These are phyloP conservation scores for Chiloscyllium plagiosum DNA, from an alignment of 2,113 vertebrate species.

Conservation along the genomic window DNA sequence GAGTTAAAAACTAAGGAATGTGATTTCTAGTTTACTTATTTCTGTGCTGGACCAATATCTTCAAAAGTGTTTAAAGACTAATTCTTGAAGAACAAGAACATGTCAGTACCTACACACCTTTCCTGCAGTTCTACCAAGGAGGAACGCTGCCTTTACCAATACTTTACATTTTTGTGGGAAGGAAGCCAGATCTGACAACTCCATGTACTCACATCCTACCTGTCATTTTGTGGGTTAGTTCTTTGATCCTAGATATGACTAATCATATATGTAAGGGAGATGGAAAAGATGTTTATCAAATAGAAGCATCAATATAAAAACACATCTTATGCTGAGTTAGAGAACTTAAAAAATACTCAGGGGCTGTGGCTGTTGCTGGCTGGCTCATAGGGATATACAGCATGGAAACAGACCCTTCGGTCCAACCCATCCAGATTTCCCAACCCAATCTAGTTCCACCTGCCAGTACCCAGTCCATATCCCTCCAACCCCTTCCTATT, in stretches of 20 bases:
- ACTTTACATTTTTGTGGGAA: not conserved
- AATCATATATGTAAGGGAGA: not conserved
- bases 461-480: no score
- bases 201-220: not conserved
- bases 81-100: not conserved
- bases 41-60: not conserved
- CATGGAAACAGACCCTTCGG: no score
- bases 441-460: no score
- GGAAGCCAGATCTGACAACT: not conserved
- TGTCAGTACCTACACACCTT: not conserved
- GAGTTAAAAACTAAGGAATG: not conserved
- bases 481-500: no score
- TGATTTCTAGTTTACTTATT: not conserved
- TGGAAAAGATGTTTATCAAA: not conserved
- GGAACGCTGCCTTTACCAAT: not conserved
- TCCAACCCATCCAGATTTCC: no score
- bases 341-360: no score
- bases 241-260: not conserved
- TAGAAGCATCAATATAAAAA: not conserved
- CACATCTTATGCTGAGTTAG: not conserved
- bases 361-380: no score
- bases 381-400: no score
- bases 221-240: conserved; percentile 13
- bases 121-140: not conserved
- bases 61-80: not conserved